Evolutionary conservation across 2,797 vertebrate species (phyloP).

Genomic region (Erpetoichthys calabaricus): DNA sequence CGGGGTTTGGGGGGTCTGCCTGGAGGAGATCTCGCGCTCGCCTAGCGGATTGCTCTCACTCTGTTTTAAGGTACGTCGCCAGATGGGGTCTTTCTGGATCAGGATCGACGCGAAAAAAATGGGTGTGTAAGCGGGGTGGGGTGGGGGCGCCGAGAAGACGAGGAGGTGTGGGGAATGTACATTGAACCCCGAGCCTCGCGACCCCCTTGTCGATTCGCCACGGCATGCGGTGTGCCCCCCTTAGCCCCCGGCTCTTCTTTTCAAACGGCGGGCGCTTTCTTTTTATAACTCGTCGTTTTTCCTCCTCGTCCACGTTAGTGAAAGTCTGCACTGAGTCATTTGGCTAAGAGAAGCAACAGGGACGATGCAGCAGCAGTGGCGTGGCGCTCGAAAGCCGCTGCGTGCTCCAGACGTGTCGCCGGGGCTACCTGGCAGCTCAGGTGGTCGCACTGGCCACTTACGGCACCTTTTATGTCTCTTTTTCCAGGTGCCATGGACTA

Average conservation of each 20-base stretch:
- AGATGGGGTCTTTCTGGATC: too few relatives aligned
- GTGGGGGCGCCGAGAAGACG: too few relatives aligned
- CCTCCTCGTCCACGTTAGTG: slow-evolving; percentile 4
- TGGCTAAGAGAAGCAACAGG: slow-evolving; percentile 30
- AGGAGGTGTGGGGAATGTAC: too few relatives aligned
- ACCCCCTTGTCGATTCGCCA: too few relatives aligned
- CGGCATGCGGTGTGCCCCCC: too few relatives aligned
- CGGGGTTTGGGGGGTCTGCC: slow-evolving; percentile 27
- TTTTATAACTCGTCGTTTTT: slow-evolving; percentile 8
- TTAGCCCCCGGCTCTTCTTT: background rate
- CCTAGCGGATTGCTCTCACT: too few relatives aligned
- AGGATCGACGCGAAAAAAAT: too few relatives aligned
- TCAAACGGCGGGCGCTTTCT: slow-evolving; percentile 6
- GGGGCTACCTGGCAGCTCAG: background rate
- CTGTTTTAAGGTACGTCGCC: too few relatives aligned
- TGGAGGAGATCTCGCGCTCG: slow-evolving; percentile 9
- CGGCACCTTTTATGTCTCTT: too few relatives aligned
- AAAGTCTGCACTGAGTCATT: slow-evolving; percentile 12
- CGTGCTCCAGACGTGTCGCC: background rate
- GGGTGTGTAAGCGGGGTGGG: too few relatives aligned
- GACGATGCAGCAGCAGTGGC: slow-evolving; percentile 16
- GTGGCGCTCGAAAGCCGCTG: background rate
- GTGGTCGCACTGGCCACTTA: background rate
- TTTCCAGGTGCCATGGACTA: too few relatives aligned
- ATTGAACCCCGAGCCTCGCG: too few relatives aligned